Conservation (phyloP, 2,113 vertebrate species). For the Myrmecophaga tridactyla region DNA sequence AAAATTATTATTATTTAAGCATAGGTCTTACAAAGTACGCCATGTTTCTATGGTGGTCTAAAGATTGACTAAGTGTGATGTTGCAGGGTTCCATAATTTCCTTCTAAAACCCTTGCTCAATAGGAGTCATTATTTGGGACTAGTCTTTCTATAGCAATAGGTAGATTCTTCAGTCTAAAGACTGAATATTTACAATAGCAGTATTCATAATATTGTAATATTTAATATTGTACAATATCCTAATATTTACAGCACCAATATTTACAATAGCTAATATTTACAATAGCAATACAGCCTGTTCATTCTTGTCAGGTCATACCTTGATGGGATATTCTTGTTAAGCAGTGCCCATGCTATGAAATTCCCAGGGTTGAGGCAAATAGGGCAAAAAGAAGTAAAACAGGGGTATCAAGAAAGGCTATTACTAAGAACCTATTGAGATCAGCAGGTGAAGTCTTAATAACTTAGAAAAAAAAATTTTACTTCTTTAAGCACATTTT, state of each 20-base stretch:
- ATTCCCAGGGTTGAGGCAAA: neutral
- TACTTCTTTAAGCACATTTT: neutral
- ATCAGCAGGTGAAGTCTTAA: neutral
- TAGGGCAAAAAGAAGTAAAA: no score
- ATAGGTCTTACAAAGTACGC: neutral
- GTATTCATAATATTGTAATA: no score
- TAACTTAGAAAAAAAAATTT: neutral
- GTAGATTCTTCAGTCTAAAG: neutral
- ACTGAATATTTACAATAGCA: no score
- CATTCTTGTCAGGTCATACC: neutral
- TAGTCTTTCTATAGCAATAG: neutral
- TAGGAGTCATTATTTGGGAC: neutral
- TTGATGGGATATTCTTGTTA: neutral
- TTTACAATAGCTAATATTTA: neutral
- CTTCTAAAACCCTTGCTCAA: neutral
- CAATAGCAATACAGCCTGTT: neutral
- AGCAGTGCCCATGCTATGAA: neutral
- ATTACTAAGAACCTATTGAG: neutral
- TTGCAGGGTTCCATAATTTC: neutral
- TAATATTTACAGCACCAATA: no score
- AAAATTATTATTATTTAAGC: neutral
- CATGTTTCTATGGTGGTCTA: neutral
- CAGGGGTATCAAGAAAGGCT: neutral
- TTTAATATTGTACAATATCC: no score
- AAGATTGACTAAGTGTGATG: neutral